Evolutionary conservation across 2,797 vertebrate genomes (phyloP), one percentile per base, ranked within the genome.

Genomic region (Xiphorhynchus erythropygius): DNA sequence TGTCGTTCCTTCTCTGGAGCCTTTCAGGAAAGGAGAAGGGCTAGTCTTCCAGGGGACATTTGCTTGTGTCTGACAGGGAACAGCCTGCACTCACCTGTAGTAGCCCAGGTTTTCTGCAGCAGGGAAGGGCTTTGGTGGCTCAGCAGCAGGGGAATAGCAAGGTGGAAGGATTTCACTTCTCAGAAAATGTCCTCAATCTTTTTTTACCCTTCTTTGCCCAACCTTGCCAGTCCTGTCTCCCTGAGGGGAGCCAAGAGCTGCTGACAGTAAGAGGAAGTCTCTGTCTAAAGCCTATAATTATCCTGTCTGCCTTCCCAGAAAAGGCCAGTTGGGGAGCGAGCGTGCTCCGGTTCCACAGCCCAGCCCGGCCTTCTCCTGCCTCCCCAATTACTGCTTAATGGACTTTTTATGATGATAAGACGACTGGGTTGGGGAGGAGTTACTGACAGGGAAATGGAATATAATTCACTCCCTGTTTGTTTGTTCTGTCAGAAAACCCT

Each of bases 371-470:
- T 93, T 64, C 89, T 30, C 11, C 95, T 91, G 91, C 93, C 94
- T 94, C 80, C 95, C 94, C 91, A 94, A 79, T 96, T 91, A 89
- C 92, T 92, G 91, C 95, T 37, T 97, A 97, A 97, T 97, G 96
- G 95, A 97, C 96, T 97, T 97, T 97, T 96, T 97, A 96, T 97
- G 95, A 92, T 95, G 93, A 95, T 94, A 84, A 93, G 87, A 88
- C 16, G 27, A 57, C 93, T 73, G 68, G 84, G 81, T 10, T 83
- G 87, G 71, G 87, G 50, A 95, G 87, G 95, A 93, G 95, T 86
- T 94, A 91, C 69, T 93, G 96, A 96, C 13, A 5, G 91, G 70
- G 90, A 96, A 94, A 97, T 95, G 92, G 93, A 94, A 75, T 60
- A 79, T 96, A 96, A 97, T 97, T 97, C 93, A 95, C 95, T 97